phyloP scores from a whole-genome alignment of 2,797 vertebrate genomes.

The Glyptemys insculpta region DNA sequence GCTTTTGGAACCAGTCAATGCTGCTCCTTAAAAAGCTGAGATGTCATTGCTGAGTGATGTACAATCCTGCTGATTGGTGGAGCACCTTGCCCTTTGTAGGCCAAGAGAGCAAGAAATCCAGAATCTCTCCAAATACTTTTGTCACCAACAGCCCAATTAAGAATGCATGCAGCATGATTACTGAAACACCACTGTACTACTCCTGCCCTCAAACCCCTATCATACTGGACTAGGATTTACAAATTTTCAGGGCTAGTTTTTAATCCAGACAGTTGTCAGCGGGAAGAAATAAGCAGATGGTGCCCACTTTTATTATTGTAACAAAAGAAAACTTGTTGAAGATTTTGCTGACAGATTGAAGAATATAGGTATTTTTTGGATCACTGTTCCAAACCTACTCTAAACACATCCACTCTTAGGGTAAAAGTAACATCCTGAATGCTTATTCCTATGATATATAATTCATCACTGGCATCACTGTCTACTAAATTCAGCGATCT shows the following conservation, averaged over 20 bases:
- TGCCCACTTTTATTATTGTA: slow-evolving; percentile 35
- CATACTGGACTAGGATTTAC: not conserved
- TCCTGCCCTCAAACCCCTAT: not conserved
- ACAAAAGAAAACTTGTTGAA: not conserved
- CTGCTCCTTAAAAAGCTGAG: not conserved
- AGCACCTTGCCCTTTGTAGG: not conserved
- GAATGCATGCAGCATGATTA: not conserved
- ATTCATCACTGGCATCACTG: not conserved
- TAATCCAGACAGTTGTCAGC: not conserved
- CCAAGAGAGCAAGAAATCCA: not conserved
- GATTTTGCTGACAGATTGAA: not conserved
- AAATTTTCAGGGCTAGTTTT: not conserved
- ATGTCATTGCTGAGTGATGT: not conserved
- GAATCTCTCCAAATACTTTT: not conserved
- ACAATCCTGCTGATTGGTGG: not conserved
- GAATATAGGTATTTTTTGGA: slow-evolving; percentile 22
- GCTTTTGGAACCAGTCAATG: not conserved
- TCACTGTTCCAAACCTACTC: not conserved
- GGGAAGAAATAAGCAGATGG: not conserved
- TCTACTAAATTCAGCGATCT: slow-evolving; percentile 6
- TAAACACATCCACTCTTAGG: not conserved
- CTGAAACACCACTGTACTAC: not conserved
- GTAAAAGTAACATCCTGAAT: slow-evolving; percentile 28
- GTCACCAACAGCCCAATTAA: not conserved
- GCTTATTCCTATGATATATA: not conserved